These are phyloP conservation scores for Ctena decussata DNA, from an alignment of 2,888 invertebrate species.

Conservation along the genomic window DNA sequence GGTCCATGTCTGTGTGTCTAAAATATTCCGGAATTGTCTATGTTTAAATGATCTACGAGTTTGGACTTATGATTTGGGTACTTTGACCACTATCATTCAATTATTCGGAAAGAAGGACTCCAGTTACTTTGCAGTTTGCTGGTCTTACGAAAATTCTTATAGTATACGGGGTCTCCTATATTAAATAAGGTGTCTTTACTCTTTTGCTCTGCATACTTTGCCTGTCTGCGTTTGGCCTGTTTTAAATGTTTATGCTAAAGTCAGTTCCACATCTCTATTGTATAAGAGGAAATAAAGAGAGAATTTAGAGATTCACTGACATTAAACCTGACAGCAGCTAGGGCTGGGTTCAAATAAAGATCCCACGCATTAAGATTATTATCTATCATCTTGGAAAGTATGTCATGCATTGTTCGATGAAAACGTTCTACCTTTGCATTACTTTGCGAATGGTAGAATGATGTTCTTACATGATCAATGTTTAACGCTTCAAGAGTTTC, in stretches of 20 bases:
- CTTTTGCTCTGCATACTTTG: conserved; percentile 47
- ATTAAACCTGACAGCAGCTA: conserved; percentile 51
- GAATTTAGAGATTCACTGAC: conserved; percentile 44
- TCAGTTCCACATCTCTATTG: conserved; percentile 46
- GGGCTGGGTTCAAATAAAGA: conserved; percentile 45
- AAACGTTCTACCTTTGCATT: conserved; percentile 35
- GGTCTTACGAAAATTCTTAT: conserved; percentile 32
- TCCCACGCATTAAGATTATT: conserved; percentile 47
- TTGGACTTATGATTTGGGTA: no score
- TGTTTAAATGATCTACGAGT: no score
- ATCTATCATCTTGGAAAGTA: conserved; percentile 27
- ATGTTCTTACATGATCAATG: conserved; percentile 30
- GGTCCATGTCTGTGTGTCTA: no score
- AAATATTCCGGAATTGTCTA: no score
- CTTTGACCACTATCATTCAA: no score
- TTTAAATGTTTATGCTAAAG: conserved; percentile 38
- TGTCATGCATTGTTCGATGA: conserved; percentile 37
- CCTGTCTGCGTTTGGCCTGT: conserved; percentile 45
- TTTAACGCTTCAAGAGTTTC: conserved; percentile 35
- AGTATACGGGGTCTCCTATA: conserved; percentile 58
- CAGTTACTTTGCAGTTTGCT: conserved; percentile 53
- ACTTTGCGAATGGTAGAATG: conserved; percentile 18
- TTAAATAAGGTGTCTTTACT: conserved; percentile 39
- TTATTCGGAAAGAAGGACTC: conserved; percentile 53
- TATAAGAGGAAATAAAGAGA: conserved; percentile 54